Evolutionary conservation across 2,888 invertebrate genomes (phyloP).

Genomic region (Brachyptera putata): DNA sequence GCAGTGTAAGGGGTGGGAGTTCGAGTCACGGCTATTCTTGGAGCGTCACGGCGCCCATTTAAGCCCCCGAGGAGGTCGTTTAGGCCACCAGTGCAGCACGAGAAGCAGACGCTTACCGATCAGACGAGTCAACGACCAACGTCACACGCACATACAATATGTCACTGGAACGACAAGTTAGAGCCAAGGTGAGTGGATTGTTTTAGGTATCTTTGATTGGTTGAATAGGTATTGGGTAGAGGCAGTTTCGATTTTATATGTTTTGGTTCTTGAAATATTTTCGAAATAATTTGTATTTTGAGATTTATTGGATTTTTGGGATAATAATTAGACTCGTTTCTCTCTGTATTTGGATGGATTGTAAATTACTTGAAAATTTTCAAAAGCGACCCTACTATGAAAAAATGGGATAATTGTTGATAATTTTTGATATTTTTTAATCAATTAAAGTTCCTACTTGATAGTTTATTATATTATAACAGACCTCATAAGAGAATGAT

Average conservation of each 20-base stretch:
- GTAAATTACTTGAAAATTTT: no score
- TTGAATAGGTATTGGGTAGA: no score
- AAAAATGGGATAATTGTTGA: no score
- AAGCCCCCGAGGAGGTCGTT: background rate
- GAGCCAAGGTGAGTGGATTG: conserved; percentile 67
- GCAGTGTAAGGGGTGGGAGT: background rate
- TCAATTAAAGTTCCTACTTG: no score
- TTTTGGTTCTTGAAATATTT: background rate
- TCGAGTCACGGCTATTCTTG: conserved; percentile 15
- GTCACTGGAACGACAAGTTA: conserved; percentile 91
- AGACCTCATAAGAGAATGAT: no score
- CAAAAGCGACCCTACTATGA: no score
- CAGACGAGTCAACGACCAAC: background rate
- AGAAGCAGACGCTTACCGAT: background rate
- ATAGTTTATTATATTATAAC: no score
- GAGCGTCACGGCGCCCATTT: conserved; percentile 18
- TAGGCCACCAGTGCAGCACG: conserved; percentile 11
- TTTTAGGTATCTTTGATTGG: no score
- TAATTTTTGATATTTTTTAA: no score
- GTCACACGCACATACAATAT: conserved; percentile 50
- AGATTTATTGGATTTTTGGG: no score
- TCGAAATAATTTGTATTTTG: background rate
- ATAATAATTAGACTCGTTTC: no score
- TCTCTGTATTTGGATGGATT: no score
- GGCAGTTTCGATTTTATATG: background rate